Evolutionary conservation across 2,888 invertebrate species (phyloP).

Genomic region (Acrocyrtus sp.): DNA sequence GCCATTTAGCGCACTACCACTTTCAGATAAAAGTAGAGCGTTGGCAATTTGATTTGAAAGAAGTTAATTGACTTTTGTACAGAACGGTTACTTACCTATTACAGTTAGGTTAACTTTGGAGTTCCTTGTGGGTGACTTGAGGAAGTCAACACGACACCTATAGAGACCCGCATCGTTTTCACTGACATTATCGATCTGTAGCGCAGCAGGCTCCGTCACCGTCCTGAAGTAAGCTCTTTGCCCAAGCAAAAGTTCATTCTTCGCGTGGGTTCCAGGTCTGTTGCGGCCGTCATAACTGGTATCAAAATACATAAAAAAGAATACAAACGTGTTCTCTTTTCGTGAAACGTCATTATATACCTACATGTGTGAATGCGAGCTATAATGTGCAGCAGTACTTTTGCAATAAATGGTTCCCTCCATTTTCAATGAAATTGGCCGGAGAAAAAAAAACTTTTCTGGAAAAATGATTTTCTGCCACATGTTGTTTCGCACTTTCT

Average conservation of each 20-base stretch:
- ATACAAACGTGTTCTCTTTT: no score
- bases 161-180: conserved; percentile 66
- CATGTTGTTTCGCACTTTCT: no score
- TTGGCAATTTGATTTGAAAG: conserved; percentile 2
- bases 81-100: conserved; percentile 66
- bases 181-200: conserved; percentile 64
- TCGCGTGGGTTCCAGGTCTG: conserved; percentile 62
- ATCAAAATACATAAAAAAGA: conserved; percentile 34
- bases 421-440: no score
- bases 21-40: no score
- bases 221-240: conserved; percentile 64
- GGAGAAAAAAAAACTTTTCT: conserved; percentile 12
- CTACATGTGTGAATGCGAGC: no score
- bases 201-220: conserved; percentile 62
- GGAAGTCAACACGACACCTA: conserved; percentile 66
- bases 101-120: conserved; percentile 66
- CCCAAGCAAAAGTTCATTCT: conserved; percentile 64
- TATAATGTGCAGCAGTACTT: no score
- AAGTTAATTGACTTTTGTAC: conserved; percentile 50
- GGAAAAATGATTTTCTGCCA: no score
- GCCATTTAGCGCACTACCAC: no score
- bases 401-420: no score
- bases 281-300: conserved; percentile 63
- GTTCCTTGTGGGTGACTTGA: conserved; percentile 66
- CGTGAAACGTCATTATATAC: no score